A percentile compares a stretch with the other conserved stretches of the same genome.
Conservation (phyloP, 2,113 vertebrate species). For the Ia io region DNA sequence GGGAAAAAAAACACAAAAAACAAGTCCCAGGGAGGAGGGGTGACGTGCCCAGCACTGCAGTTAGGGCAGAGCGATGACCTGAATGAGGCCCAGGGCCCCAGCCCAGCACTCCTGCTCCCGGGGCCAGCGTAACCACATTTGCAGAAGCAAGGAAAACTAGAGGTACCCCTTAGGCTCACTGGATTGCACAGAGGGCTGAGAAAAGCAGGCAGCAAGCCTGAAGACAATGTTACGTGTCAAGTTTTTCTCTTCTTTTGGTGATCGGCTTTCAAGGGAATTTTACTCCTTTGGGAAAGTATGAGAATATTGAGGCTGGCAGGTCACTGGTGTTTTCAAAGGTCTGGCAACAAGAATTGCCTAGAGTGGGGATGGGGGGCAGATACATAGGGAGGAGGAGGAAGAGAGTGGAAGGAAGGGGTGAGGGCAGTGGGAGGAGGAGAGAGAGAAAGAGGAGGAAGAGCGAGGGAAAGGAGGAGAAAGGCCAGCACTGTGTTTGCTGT, state of each 20-base stretch:
- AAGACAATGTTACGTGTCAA: accelerated
- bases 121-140: too few species aligned
- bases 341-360: neutral
- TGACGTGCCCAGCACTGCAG: neutral
- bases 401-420: neutral
- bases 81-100: neutral
- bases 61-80: neutral
- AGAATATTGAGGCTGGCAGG: neutral
- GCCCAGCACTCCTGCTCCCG: neutral
- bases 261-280: neutral
- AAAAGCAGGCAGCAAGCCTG: neutral
- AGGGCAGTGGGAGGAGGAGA: neutral
- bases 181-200: neutral
- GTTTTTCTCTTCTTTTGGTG: neutral
- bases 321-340: neutral
- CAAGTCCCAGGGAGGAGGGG: neutral
- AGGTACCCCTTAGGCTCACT: neutral
- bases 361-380: neutral
- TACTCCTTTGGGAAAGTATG: neutral
- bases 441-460: too few species aligned
- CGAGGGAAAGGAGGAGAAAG: neutral
- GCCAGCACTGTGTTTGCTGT: neutral
- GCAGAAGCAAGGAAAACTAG: neutral
- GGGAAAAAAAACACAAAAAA: neutral
- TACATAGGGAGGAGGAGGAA: neutral